Conservation (phyloP, 2,797 vertebrate genomes). For the Liasis olivaceus region DNA sequence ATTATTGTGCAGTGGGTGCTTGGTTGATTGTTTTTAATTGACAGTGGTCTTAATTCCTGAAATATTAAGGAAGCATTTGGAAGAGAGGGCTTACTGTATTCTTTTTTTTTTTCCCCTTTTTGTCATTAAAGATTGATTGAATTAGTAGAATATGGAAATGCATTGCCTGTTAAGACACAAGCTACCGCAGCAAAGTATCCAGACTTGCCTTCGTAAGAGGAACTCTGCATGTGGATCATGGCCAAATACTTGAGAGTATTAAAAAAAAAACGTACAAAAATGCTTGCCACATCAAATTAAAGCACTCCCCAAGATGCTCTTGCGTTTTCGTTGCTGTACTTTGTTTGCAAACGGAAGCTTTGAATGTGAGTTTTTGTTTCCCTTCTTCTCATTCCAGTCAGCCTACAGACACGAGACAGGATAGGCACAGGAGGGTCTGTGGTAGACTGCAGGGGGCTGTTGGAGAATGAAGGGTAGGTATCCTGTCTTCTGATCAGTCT, state of each 20-base stretch:
- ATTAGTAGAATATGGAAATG: not conserved
- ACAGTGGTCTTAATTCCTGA: not conserved
- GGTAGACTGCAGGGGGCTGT: constrained; percentile 94
- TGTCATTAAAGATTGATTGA: not conserved
- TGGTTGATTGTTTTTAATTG: not conserved
- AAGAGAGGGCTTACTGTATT: not conserved
- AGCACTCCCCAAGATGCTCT: not conserved
- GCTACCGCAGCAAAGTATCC: not conserved
- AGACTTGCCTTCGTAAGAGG: not conserved
- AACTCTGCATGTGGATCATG: not conserved
- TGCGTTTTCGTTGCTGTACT: not conserved
- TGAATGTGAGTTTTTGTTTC: constrained; percentile 40
- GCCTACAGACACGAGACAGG: constrained; percentile 95
- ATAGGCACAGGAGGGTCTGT: constrained; percentile 93
- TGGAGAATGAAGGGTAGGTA: constrained; percentile 96
- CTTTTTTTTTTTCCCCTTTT: not conserved
- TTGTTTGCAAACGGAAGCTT: constrained; percentile 14
- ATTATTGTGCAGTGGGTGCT: not conserved
- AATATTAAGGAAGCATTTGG: not conserved
- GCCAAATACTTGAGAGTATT: not conserved
- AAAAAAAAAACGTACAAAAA: not conserved
- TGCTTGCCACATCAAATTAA: not conserved
- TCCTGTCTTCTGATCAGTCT: not conserved
- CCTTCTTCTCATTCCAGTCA: constrained; percentile 80
- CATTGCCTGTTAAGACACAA: not conserved